phyloP scores from a whole-genome alignment of 2,113 vertebrate genomes.

The Mungos mungo region DNA sequence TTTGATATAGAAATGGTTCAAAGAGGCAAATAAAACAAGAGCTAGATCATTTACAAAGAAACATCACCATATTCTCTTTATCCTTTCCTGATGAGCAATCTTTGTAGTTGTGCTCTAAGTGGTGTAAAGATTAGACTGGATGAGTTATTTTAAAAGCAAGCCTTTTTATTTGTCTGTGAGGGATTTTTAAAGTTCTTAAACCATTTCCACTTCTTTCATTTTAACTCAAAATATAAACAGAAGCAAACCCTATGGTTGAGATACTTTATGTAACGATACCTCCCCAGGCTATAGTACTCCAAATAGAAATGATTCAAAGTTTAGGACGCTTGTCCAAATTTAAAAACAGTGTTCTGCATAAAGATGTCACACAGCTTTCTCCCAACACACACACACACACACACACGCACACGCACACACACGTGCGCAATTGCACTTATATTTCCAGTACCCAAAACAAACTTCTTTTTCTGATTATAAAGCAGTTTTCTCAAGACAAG shows the following conservation, averaged over 20 bases:
- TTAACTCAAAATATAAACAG: constrained; percentile 20
- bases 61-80: background rate
- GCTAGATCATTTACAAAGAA: constrained; percentile 53
- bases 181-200: background rate
- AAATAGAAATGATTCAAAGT: background rate
- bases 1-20: constrained; percentile 67
- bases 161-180: background rate
- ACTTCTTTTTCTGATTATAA: background rate
- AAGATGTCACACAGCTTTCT: background rate
- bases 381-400: no score
- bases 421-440: background rate
- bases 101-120: constrained; percentile 54
- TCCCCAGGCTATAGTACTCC: background rate
- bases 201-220: background rate
- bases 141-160: constrained; percentile 52
- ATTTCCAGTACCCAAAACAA: background rate
- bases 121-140: constrained; percentile 38
- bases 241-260: background rate
- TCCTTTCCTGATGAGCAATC: constrained; percentile 20
- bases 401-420: no score
- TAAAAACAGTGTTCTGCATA: background rate
- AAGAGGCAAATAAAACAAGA: constrained; percentile 64
- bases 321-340: background rate
- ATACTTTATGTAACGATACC: background rate
- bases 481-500: background rate